Conservation (phyloP, 2,888 invertebrate genomes). For the Conchocele bisecta region DNA sequence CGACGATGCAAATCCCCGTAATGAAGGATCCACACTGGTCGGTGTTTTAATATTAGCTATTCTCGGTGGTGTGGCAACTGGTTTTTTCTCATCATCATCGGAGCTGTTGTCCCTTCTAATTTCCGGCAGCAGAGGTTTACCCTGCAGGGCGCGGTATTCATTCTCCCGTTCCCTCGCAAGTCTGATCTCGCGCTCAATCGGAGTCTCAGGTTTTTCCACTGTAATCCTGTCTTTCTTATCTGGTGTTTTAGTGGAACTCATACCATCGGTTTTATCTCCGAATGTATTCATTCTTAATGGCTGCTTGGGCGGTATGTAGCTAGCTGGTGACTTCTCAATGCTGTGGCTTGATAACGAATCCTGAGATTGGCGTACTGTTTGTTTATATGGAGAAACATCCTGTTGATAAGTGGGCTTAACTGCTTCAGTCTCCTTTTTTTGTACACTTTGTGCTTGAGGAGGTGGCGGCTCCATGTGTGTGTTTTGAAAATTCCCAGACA, state of each 20-base stretch:
- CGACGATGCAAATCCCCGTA: conserved; percentile 83
- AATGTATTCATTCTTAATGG: conserved; percentile 31
- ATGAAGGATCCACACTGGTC: conserved; percentile 39
- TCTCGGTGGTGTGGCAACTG: conserved; percentile 8
- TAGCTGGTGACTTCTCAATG: conserved; percentile 49
- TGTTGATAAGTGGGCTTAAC: conserved; percentile 62
- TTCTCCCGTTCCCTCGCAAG: conserved; percentile 84
- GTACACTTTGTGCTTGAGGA: conserved; percentile 7
- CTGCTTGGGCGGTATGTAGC: conserved; percentile 5
- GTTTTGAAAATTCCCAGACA: not conserved
- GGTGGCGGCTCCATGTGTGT: conserved; percentile 12
- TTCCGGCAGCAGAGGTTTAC: conserved; percentile 69
- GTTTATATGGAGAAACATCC: conserved; percentile 66
- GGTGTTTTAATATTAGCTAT: conserved; percentile 4
- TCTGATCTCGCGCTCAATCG: conserved; percentile 85
- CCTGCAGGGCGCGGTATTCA: conserved; percentile 82
- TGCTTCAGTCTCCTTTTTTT: conserved; percentile 4
- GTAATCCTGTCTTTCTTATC: conserved; percentile 30
- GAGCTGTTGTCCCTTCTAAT: conserved; percentile 39
- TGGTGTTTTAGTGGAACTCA: conserved; percentile 14
- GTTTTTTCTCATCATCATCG: conserved; percentile 23
- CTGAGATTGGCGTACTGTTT: conserved; percentile 58
- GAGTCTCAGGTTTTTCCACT: conserved; percentile 81
- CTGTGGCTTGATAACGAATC: conserved; percentile 68
- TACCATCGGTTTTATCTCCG: conserved; percentile 24